Evolutionary conservation across 2,797 vertebrate species (phyloP).

Genomic region (Cossypha heuglini): DNA sequence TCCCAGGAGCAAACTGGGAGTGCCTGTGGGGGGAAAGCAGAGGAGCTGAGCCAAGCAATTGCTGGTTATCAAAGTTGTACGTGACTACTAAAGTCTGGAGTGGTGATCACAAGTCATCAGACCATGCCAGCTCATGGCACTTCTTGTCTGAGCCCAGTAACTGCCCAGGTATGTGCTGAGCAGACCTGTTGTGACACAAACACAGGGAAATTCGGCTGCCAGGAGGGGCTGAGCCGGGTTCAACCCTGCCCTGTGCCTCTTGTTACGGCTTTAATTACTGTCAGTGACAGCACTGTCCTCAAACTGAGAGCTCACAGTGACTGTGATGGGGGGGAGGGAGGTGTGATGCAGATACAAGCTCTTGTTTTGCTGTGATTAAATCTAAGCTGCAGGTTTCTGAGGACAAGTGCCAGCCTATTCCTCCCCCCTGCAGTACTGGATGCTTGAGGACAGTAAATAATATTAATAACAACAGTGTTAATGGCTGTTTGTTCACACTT

Average conservation of each 20-base stretch:
- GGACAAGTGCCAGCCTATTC: neutral
- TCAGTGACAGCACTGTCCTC: neutral
- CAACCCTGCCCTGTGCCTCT: neutral
- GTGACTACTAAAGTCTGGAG: neutral
- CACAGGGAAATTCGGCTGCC: rapidly evolving
- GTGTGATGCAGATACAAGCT: neutral
- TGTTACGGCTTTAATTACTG: neutral
- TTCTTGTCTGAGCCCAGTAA: neutral
- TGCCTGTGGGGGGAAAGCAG: neutral
- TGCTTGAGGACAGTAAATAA: neutral
- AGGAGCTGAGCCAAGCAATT: neutral
- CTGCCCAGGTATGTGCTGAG: neutral
- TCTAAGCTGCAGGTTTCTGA: neutral
- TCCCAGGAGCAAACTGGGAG: neutral
- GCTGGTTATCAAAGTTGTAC: neutral
- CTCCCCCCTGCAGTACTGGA: neutral
- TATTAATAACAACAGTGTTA: neutral
- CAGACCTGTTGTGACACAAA: neutral
- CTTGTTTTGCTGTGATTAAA: neutral
- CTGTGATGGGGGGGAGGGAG: neutral
- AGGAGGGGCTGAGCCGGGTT: neutral
- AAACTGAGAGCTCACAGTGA: neutral
- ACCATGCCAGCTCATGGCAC: neutral
- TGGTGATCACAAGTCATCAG: neutral
- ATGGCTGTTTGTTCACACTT: neutral